Conservation (phyloP, 2,113 vertebrate genomes). For the Lagopus leucura region DNA sequence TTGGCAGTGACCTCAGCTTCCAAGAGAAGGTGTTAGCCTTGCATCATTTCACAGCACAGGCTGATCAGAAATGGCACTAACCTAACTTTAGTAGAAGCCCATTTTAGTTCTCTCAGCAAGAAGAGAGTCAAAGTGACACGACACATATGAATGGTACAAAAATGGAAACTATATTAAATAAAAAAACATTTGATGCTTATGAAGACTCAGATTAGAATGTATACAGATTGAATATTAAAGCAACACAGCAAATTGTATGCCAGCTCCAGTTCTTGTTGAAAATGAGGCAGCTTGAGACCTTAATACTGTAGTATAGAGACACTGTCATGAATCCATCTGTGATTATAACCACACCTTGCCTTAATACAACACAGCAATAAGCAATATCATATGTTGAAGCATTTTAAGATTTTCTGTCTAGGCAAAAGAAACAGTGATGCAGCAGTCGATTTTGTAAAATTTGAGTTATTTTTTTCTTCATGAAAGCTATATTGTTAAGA, state of each 20-base stretch:
- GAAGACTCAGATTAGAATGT: background rate
- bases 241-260: background rate
- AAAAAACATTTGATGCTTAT: background rate
- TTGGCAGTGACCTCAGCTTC: constrained; percentile 23
- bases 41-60: background rate
- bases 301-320: background rate
- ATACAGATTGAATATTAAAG: background rate
- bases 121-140: constrained; percentile 18
- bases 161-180: background rate
- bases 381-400: background rate
- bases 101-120: background rate
- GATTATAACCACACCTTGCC: background rate
- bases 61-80: constrained; percentile 28
- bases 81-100: constrained; percentile 10
- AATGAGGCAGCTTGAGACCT: background rate
- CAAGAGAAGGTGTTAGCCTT: constrained; percentile 25
- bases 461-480: background rate
- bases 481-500: background rate
- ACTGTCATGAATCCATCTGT: background rate
- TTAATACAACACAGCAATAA: background rate
- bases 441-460: background rate
- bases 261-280: background rate
- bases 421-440: background rate
- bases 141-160: constrained; percentile 2
- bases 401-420: background rate